Conservation (phyloP, 2,797 vertebrate genomes). For the Gadopsis marmoratus region DNA sequence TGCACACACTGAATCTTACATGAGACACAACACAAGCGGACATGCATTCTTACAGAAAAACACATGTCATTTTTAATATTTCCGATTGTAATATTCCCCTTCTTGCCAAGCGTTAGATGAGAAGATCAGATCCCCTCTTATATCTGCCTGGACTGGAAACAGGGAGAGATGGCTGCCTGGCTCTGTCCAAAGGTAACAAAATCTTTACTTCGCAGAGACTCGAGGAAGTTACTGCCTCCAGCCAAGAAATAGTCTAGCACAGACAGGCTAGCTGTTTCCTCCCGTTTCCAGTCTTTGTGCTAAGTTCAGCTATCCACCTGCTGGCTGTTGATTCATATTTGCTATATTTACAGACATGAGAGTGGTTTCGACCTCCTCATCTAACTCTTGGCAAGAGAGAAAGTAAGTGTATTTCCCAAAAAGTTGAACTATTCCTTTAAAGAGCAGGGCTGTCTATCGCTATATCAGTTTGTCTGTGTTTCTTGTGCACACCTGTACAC, state of each 20-base stretch:
- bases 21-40: constrained; percentile 55
- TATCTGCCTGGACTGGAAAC: not conserved
- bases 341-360: not conserved
- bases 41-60: constrained; percentile 34
- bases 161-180: not conserved
- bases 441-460: not conserved
- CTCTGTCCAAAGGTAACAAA: not conserved
- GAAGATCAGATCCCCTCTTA: not conserved
- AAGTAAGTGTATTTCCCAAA: not conserved
- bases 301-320: not conserved
- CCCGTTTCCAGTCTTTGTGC: no score
- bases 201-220: not conserved
- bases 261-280: no score
- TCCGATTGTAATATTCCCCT: not conserved
- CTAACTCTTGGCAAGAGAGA: not conserved
- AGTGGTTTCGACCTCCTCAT: not conserved
- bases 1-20: constrained; percentile 60
- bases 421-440: not conserved
- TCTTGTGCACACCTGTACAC: constrained; percentile 17
- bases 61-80: not conserved
- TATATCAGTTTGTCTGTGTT: constrained; percentile 21
- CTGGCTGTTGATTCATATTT: not conserved
- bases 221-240: no score
- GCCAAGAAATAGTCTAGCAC: no score
- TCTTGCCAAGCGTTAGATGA: not conserved